Evolutionary conservation across 2,888 invertebrate species (phyloP), one percentile per base, ranked within the genome.

Genomic region (Lycaena phlaeas): DNA sequence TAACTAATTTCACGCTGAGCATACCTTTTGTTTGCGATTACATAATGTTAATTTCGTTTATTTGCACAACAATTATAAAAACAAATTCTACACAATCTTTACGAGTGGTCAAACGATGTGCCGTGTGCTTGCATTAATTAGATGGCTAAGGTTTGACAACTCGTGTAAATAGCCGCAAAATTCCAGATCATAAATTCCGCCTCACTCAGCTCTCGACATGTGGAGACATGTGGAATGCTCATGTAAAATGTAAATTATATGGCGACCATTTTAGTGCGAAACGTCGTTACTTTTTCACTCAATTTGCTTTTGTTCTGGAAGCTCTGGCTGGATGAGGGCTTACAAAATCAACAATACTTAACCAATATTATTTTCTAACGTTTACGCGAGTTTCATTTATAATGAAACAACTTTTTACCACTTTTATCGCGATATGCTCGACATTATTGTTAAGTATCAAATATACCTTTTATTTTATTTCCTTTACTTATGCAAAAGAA

Each of bases 111-210:
- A 49, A 49, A 52, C 55, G 56, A 52, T 39, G 51, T 46, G 54
- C 45, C 82, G 81, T 82, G 82, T 53, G 56, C 58, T 42, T 58
- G 82, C 82, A 82, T 82, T 79, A 78, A 82, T 82, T 64, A 70
- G 55, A 50, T 53, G 54, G 58, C 55, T 59, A 55, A 61, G 56
- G 57, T 61, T 64, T 59, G 57, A 54, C 53, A 53, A 64, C 59
- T 61, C n/a, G 62, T 64, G 57, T 62, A 55, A 48, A 52, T 46
- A 50, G 51, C 49, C 52, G 52, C 57, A 60, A 63, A 70, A 67
- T 61, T 59, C 59, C 54, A 59, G 54, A 57, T 55, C 58, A 59
- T 59, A 59, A 54, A 56, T 55, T 51, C 54, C 48, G 43, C 30
- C 43, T 50, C 26, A 26, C 26, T n/a, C 9, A 4, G 2, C 9